Evolutionary conservation across 2,888 invertebrate genomes (phyloP), one percentile per base, ranked within the genome.

Genomic region (Polyommatus icarus): DNA sequence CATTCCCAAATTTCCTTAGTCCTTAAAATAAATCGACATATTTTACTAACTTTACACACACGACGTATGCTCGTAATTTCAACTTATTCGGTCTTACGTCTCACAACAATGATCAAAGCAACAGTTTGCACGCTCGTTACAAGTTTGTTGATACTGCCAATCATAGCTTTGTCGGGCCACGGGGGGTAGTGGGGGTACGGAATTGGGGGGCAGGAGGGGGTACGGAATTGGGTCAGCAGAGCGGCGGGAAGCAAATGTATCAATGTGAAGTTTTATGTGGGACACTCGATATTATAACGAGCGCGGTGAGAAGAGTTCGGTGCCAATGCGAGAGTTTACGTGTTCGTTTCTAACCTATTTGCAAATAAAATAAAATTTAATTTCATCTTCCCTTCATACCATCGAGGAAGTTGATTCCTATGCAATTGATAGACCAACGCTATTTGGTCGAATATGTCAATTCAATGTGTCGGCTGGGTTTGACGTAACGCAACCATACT

Each of bases 211-310:
- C 6, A 29, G 81, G 82, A 78, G 80, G 79, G 82, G 80, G 79
- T 61, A 79, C 78, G 76, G 81, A 91, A 88, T 85, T 91, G 86
- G 91, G 91, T 91, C 91, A 91, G 89, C 87, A 84, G 90, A 85
- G 82, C 89, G 84, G 80, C 81, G 80, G 84, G 84, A 86, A 84
- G 84, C 85, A 85, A 61, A 61, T 67, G 85, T 85, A 82, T 83
- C 79, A 82, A 80, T 82, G 29, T 32, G 29, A 67, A 67, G 29
- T 29, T 67, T 32, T 67, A 67, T 67, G 29, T 67, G 15, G 29
- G 29, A 29, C 67, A 67, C 67, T 29, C 29, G 67, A 67, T 32
- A 29, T 29, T 24, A 61, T 24, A 61, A 61, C 20, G 24, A 20
- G 12, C 24, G 20, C 54, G 54, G 18, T 18, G 54, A 54, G 54